A percentile compares a stretch with the other conserved stretches of the same genome.
phyloP scores from a whole-genome alignment of 2,888 invertebrate genomes.

The Perizoma flavofasciatum region DNA sequence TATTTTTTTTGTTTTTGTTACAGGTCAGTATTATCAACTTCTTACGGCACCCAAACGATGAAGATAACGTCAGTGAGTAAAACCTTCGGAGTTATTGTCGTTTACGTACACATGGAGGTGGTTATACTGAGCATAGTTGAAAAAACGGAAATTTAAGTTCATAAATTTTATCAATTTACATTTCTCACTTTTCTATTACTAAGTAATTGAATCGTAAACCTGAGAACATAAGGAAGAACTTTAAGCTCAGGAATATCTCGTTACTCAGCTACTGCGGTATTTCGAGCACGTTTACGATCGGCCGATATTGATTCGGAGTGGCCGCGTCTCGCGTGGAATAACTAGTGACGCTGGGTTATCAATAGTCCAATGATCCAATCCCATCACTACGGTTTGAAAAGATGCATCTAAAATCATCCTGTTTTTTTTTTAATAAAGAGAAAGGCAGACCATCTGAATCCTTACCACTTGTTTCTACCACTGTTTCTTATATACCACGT shows the following conservation, averaged over 20 bases:
- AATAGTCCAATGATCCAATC: neutral
- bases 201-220: conserved; percentile 25
- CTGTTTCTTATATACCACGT: too few species aligned
- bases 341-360: conserved; percentile 8
- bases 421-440: too few species aligned
- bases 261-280: conserved; percentile 28
- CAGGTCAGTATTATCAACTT: conserved; percentile 43
- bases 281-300: conserved; percentile 33
- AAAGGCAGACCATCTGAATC: too few species aligned
- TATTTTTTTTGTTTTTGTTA: conserved; percentile 42
- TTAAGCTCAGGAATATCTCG: conserved; percentile 18
- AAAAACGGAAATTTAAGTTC: too few species aligned
- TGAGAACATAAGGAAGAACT: conserved; percentile 26
- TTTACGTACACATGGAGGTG: too few species aligned
- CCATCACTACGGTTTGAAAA: neutral
- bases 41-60: neutral
- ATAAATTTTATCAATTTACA: too few species aligned
- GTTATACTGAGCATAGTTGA: too few species aligned
- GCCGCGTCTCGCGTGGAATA: conserved; percentile 4
- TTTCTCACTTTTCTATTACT: neutral
- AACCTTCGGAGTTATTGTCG: too few species aligned
- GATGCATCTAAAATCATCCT: neutral
- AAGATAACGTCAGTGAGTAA: conserved; percentile 9
- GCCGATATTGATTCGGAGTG: conserved; percentile 22
- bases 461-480: too few species aligned